phyloP scores from a whole-genome alignment of 2,797 vertebrate species.

The Artibeus lituratus region DNA sequence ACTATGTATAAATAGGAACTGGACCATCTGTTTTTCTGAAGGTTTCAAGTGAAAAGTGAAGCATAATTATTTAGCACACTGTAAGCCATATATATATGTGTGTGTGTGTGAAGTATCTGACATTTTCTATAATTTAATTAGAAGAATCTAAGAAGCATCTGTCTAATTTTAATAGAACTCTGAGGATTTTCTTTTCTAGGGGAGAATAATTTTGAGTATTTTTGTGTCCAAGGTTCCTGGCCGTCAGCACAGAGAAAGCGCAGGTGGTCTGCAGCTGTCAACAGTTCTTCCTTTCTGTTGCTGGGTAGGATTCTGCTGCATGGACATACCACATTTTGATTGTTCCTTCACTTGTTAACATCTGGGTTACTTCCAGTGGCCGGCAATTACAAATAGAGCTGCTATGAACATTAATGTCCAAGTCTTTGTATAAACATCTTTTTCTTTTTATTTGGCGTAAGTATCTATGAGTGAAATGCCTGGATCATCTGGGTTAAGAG shows the following conservation, averaged over 20 bases:
- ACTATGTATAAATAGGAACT: not conserved
- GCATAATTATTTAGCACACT: not conserved
- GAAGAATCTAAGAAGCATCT: not conserved
- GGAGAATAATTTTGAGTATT: not conserved
- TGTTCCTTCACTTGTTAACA: not conserved
- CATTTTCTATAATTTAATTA: not conserved
- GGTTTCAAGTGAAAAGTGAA: not conserved
- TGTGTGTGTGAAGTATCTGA: not conserved
- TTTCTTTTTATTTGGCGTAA: not conserved
- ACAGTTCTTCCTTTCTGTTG: too few species aligned
- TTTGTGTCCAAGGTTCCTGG: not conserved
- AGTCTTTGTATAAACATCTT: not conserved
- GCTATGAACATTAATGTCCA: not conserved
- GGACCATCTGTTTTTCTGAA: not conserved
- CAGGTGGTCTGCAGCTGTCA: not conserved
- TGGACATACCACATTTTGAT: not conserved
- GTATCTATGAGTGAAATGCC: not conserved
- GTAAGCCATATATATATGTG: not conserved
- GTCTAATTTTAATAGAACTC: not conserved
- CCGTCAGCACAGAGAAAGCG: not conserved
- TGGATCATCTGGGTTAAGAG: not conserved
- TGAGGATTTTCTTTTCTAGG: not conserved
- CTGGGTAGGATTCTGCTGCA: not conserved
- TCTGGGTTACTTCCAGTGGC: not conserved
- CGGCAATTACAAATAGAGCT: not conserved